phyloP scores from a whole-genome alignment of 2,113 vertebrate genomes.

The Platanista minor region DNA sequence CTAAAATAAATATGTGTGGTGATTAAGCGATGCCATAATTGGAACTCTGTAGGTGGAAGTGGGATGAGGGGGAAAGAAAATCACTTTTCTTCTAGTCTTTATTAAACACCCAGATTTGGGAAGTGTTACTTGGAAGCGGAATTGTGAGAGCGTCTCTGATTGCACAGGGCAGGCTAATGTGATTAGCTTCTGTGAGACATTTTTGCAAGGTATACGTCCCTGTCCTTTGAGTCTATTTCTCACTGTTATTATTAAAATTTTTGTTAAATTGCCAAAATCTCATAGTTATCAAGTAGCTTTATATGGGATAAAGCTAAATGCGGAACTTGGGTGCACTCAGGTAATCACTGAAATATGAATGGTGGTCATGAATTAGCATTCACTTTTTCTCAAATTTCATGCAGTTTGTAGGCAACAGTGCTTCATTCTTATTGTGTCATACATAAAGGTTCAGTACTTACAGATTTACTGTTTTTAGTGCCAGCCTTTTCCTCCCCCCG shows the following conservation, averaged over 20 bases:
- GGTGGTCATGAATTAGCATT: background rate
- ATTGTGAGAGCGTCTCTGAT: conserved; percentile 41
- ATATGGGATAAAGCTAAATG: background rate
- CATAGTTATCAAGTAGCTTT: conserved; percentile 5
- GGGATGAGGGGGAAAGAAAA: conserved; percentile 17
- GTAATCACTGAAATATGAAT: background rate
- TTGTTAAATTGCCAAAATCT: conserved; percentile 50
- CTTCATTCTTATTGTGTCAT: conserved; percentile 17
- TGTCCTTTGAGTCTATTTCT: conserved; percentile 43
- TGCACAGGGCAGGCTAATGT: conserved; percentile 38
- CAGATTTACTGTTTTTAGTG: background rate
- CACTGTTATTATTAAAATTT: conserved; percentile 40
- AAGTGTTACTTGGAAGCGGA: conserved; percentile 6
- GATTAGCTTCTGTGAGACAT: conserved; percentile 32
- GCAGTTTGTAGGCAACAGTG: background rate
- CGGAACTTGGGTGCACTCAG: background rate
- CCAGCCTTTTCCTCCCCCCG: background rate
- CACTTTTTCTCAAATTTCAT: background rate
- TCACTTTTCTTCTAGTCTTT: conserved; percentile 41
- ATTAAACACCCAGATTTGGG: conserved; percentile 8
- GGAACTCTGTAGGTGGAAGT: conserved; percentile 60
- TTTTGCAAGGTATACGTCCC: conserved; percentile 24
- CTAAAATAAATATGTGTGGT: conserved; percentile 65
- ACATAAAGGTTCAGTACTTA: background rate
- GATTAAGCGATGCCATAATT: conserved; percentile 57